Base-by-base conservation (phyloP, 2,888 invertebrate species). In the Agrotis exclamationis region DNA sequence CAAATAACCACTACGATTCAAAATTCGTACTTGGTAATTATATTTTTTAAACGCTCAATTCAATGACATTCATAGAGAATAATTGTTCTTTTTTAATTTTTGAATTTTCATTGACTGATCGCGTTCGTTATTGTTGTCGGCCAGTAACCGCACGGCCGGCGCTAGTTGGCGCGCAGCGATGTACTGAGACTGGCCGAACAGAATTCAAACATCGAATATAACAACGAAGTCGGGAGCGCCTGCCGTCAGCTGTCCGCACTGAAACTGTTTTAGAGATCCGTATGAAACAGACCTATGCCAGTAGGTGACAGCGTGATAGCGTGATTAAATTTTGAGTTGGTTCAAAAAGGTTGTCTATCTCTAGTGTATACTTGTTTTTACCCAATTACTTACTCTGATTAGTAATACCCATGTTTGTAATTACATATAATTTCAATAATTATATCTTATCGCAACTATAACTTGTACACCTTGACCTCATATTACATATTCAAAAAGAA, bases 91-190 rank as follows among this genome's bases (percentile, higher is more conserved):
- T 60, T 82, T 81, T 70, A 70, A 56, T 59, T 80, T 83, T 86
- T 79, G 89, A 89, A 90, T 89, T 89, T 91, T 88, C 90, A 89
- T 88, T 86, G 87, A 82, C 84, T 86, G 80, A 79, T 83, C 85
- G 88, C 89, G 89, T 88, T 88, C 89, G 87, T 86, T 88, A 39
- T 72, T 83, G 74, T 82, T 79, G 74, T 72, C 79, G 70, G 81
- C 85, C 79, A 84, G 79, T 84, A 79, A 79, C 86, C 92, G 89
- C 92, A 87, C 91, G 87, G 85, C 88, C 88, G 85, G 86, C 92
- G 88, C 90, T 86, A 86, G 88, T 86, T 88, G 90, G 88, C 94
- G 93, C 92, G 89, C 92, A 88, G 88, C 91, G 90, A 85, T 91
- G 84, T 86, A 94, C 93, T 94, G 94, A 88, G 88, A 77, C 76